Evolutionary conservation across 2,888 invertebrate species (phyloP), one percentile per base, ranked within the genome.

Genomic region (Tiphia femorata): DNA sequence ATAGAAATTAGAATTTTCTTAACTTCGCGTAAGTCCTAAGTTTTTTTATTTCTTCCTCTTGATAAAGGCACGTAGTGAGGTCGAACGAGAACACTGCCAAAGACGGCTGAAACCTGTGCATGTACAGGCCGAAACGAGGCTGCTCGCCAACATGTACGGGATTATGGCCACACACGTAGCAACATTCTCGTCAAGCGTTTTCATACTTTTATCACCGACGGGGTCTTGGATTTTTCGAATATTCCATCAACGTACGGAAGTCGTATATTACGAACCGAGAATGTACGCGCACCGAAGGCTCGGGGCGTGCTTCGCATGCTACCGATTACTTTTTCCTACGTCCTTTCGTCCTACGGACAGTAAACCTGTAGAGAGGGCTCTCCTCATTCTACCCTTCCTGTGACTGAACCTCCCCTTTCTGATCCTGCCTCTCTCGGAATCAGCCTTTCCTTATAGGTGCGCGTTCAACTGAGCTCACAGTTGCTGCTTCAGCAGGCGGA

Each of bases 221-320:
- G 60, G 27, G 43, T 58, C 75, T 63, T 59, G 73, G 72, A 80
- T 80, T 81, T 80, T 77, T 78, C 77, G 73, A 77, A 79, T 79
- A 81, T 80, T 80, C 79, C 78, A 76, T 78, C 78, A 77, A 72
- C 76, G 78, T 78, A 78, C 73, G 71, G 66, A 71, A 67, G 72
- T 74, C 78, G 76, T 80, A 77, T 78, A 78, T 78, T 75, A 75
- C 73, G 49, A 65, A 65, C 58, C 52, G 73, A 74, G 72, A 77
- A 75, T 70, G 72, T 71, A 70, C 63, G 64, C 70, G 66, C 57
- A 30, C 21, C 58, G 58, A 53, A 59, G 58, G 67, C 44, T 12
- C 43, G 54, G 67, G 68, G 72, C 79, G 78, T 78, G 79, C 75
- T 62, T 73, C 67, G 79, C 75, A 79, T 79, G 69, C 70, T 67